These are phyloP conservation scores for Achlya flavicornis DNA, from an alignment of 2,888 invertebrate species.

Conservation along the genomic window DNA sequence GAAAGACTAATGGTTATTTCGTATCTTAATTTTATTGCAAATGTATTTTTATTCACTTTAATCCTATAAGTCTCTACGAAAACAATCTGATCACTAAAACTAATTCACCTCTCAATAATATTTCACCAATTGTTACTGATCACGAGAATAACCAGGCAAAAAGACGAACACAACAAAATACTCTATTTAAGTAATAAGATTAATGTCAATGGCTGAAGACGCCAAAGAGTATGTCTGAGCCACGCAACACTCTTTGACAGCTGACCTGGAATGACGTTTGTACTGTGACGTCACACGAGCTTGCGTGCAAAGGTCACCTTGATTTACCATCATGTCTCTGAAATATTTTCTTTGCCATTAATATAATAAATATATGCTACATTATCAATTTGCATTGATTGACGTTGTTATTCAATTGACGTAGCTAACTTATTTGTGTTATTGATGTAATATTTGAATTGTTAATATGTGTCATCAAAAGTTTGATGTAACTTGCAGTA, in stretches of 20 bases:
- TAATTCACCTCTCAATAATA: not conserved
- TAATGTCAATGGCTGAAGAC: conserved; percentile 12
- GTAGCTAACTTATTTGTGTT: not conserved
- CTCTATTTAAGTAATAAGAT: conserved; percentile 15
- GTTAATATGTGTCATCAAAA: too few relatives aligned
- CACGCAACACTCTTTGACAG: conserved; percentile 21
- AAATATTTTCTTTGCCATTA: not conserved
- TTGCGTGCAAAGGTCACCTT: not conserved
- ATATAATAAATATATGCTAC: not conserved
- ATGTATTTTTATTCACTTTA: too few relatives aligned
- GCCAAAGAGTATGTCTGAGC: conserved; percentile 6
- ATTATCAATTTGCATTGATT: not conserved
- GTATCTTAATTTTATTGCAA: too few relatives aligned
- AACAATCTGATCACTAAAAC: too few relatives aligned
- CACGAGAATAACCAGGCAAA: not conserved
- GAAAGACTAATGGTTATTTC: not conserved
- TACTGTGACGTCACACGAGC: conserved; percentile 4
- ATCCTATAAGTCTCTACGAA: too few relatives aligned
- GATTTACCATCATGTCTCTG: not conserved
- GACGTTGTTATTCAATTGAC: not conserved
- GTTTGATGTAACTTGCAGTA: too few relatives aligned
- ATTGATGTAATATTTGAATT: too few relatives aligned
- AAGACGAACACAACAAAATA: not conserved
- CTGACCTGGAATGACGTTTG: conserved; percentile 24
- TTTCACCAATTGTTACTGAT: not conserved